Percentiles rank a stretch among this genome's conserved stretches.
Evolutionary conservation across 2,113 vertebrate species (phyloP).

Genomic region (Phaethon lepturus): DNA sequence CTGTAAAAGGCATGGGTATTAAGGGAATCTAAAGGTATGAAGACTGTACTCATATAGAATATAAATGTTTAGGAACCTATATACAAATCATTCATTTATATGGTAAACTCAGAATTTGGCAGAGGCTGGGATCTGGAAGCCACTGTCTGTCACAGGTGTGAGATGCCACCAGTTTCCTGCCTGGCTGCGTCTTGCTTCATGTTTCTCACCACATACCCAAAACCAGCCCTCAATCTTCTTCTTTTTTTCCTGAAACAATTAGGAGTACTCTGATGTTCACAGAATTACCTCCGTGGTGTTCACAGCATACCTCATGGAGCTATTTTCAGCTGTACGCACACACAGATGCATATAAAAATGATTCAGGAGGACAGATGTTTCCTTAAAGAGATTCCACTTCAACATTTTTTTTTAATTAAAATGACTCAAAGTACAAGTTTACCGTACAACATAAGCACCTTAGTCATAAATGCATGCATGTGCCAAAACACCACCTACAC

Average conservation of each 20-base stretch:
- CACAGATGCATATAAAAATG: not conserved
- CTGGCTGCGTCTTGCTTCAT: not conserved
- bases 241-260: not conserved
- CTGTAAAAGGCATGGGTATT: not conserved
- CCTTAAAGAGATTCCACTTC: not conserved
- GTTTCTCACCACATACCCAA: not conserved
- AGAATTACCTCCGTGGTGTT: not conserved
- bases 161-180: not conserved
- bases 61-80: not conserved
- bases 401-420: not conserved
- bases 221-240: not conserved
- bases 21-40: not conserved
- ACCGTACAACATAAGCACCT: not conserved
- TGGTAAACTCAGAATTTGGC: not conserved
- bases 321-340: not conserved
- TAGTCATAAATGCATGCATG: rapidly evolving
- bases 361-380: not conserved
- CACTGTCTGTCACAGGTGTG: not conserved
- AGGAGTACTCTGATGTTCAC: not conserved
- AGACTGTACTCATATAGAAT: not conserved
- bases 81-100: not conserved
- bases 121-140: not conserved
- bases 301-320: not conserved
- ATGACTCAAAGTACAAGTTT: not conserved
- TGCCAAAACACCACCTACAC: not conserved